Evolutionary conservation across 2,797 vertebrate species (phyloP).

Genomic region (Chiloscyllium punctatum): DNA sequence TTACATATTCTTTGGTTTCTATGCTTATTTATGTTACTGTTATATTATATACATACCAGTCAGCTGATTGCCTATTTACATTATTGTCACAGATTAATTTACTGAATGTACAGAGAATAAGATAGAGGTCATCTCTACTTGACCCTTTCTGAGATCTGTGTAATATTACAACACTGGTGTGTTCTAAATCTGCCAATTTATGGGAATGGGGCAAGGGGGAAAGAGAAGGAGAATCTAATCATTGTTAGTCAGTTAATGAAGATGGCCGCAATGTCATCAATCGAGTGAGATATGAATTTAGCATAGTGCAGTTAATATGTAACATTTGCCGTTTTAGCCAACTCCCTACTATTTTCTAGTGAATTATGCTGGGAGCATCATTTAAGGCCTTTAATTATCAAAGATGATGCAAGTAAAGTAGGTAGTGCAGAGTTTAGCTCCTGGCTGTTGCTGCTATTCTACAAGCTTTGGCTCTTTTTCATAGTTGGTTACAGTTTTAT

Average conservation of each 20-base stretch:
- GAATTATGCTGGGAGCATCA: not conserved
- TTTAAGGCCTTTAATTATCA: not conserved
- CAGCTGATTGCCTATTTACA: no score
- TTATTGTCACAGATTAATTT: no score
- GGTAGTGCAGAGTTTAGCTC: not conserved
- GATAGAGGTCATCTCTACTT: no score
- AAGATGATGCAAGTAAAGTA: not conserved
- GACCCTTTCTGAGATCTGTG: no score
- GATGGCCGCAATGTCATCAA: not conserved
- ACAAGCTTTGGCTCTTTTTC: not conserved
- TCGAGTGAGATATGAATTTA: not conserved
- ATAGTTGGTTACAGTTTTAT: not conserved
- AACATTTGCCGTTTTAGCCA: not conserved
- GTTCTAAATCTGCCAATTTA: no score
- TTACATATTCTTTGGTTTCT: no score
- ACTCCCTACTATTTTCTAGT: not conserved
- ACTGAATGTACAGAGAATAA: no score
- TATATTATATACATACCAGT: no score
- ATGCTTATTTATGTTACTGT: no score
- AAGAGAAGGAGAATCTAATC: not conserved
- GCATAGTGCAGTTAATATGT: not conserved
- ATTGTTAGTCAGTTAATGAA: not conserved
- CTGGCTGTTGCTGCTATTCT: not conserved
- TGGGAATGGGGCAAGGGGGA: not conserved
- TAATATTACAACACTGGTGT: no score